Percentiles rank a stretch among this genome's conserved stretches.
These are phyloP conservation scores for Tigriopus japonicus DNA, from an alignment of 1,140 invertebrate species.

Conservation along the genomic window DNA sequence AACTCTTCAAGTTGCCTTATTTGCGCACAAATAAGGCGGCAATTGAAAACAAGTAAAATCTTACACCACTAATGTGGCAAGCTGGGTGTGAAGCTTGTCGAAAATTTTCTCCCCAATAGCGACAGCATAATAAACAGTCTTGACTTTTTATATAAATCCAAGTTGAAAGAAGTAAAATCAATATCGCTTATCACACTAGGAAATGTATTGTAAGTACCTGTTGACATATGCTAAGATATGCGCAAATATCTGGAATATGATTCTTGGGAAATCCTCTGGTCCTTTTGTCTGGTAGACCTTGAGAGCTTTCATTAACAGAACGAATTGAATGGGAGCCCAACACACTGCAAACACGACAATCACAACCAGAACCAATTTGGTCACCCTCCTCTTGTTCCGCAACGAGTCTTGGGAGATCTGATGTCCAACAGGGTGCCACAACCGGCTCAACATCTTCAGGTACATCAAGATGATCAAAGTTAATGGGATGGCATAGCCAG, in stretches of 20 bases:
- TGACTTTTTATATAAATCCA: no score
- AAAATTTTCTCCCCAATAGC: no score
- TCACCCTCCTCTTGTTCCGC: constrained; percentile 71
- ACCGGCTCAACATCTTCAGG: constrained; percentile 63
- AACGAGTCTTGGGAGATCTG: constrained; percentile 45
- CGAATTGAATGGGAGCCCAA: constrained; percentile 79
- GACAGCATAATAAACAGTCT: no score
- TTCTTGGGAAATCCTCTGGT: constrained; percentile 26
- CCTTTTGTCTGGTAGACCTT: constrained; percentile 39
- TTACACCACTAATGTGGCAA: no score
- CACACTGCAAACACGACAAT: constrained; percentile 85
- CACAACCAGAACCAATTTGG: constrained; percentile 78
- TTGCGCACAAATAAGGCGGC: no score
- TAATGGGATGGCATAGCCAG: constrained; percentile 62
- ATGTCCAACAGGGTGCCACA: constrained; percentile 55
- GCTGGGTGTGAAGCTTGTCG: no score
- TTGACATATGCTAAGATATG: constrained; percentile 89
- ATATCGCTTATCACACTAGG: no score
- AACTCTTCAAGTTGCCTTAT: no score
- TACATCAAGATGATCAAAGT: constrained; percentile 71
- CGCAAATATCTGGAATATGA: constrained; percentile 56
- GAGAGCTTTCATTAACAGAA: constrained; percentile 56
- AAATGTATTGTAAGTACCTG: no score
- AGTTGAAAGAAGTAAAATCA: no score
- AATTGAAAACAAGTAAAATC: no score